Base-by-base conservation (phyloP, 2,113 vertebrate species). In the Dunckerocampus dactyliophorus region DNA sequence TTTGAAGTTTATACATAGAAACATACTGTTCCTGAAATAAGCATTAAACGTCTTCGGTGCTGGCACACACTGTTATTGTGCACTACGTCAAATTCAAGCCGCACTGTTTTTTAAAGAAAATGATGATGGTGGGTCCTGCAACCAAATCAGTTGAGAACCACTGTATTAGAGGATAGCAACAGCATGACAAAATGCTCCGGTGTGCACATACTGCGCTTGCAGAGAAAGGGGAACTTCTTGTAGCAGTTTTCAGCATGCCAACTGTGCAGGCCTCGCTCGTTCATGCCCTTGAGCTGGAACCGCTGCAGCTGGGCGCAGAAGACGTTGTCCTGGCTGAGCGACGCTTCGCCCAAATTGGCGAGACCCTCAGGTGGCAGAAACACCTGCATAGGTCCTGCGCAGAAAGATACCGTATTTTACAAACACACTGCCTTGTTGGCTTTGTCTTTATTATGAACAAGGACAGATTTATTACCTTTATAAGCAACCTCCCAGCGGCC, bases 211-310 rank as follows among this genome's bases (percentile, higher is more conserved):
- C 96, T 94, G 76, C 95, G 92, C 88, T 98, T 99, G 91, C 95
- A 98, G 61, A 98, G 93, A 69, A 98, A 99, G 0, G 97, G 93
- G 3, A 96, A 96, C 65, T 95, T 92, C 80, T 95, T 92, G 14
- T 95, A 92, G 91, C 97, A 98, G 93, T 95, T 96, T 80, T 99
- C 95, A 0, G 95, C 93, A 0, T 92, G 92, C 97, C 96, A 99
- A 89, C 96, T 95, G 89, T 99, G 96, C 17, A 97, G 90, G 56
- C 94, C 96, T 0, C 90, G 89, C 54, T 93, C 94, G 47, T 94
- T 92, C 62, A 99, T 93, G 42, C 87, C 92, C 19, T 92, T 93
- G 49, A 94, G 92, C 82, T 91, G 92, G 77, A 95, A 96, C 52
- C 91, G 95, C 72, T 98, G 95, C 37, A 99, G 92, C 84, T 99